Base-by-base conservation (phyloP, 1,140 invertebrate genomes). In the Eriocheir sinensis region DNA sequence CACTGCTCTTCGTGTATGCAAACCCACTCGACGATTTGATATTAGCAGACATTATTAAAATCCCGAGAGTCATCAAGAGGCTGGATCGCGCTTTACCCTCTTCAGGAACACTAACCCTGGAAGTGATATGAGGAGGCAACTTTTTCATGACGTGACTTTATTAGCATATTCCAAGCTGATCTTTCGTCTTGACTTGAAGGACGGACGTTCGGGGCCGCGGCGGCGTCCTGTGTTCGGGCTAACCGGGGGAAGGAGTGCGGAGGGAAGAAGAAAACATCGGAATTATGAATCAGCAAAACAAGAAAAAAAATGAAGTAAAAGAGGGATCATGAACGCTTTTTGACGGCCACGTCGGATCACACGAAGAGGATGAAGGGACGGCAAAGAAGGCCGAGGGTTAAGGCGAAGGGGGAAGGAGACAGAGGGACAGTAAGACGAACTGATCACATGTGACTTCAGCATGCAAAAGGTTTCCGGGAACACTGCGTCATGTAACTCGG, bases 391-490 rank as follows among this genome's bases (percentile, higher is more conserved):
- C n/a, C n/a, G n/a, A n/a, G n/a, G n/a, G n/a, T n/a, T n/a, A n/a
- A n/a, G n/a, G n/a, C n/a, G n/a, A 12, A 72, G 60, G 60, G 12
- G n/a, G n/a, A n/a, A 12, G n/a, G 21, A 72, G 21, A 72, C 27
- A 72, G 60, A 72, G n/a, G 60, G n/a, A n/a, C n/a, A 72, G 12
- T 27, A n/a, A 72, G 27, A 72, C 60, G 27, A 72, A 72, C 60
- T 72, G 60, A 72, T 72, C 60, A 72, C 60, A n/a, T 72, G 60
- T 21, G 60, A 72, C n/a, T 72, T 72, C 60, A 72, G 60, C 60
- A 72, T 72, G 60, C 60, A 72, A 72, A 72, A 72, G 60, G 60
- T 72, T 72, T 72, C 60, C 60, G n/a, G 60, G 60, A 72, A 72
- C 48, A 53, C 60, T 72, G 21, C 60, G 60, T n/a, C 60, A n/a